Conservation (phyloP, 1,140 invertebrate genomes). For the Bicyclus anynana region DNA sequence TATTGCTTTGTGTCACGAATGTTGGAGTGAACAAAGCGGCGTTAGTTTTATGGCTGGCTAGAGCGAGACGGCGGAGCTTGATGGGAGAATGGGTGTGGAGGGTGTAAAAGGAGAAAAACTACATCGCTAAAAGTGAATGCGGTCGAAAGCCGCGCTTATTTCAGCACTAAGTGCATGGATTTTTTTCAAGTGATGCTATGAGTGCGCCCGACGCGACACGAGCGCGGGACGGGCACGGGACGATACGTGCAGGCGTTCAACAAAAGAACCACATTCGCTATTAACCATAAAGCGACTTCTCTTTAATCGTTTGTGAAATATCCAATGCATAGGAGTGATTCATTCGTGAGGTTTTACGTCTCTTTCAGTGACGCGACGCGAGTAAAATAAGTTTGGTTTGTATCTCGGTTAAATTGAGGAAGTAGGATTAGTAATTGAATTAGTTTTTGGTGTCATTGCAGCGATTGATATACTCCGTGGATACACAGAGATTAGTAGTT, state of each 20-base stretch:
- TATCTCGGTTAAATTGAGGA: too few species aligned
- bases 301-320: constrained; percentile 7
- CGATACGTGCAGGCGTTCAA: constrained; percentile 15
- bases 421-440: neutral
- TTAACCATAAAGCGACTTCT: constrained; percentile 18
- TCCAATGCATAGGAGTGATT: neutral
- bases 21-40: constrained; percentile 62
- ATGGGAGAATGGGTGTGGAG: constrained; percentile 67
- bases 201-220: constrained; percentile 39
- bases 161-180: constrained; percentile 74
- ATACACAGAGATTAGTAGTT: too few species aligned
- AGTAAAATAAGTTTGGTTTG: too few species aligned
- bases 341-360: too few species aligned
- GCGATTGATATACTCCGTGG: too few species aligned
- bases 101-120: constrained; percentile 75
- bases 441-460: constrained; percentile 28
- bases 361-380: too few species aligned
- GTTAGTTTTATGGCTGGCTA: constrained; percentile 41
- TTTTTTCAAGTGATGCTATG: constrained; percentile 70
- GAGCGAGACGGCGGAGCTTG: constrained; percentile 55
- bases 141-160: constrained; percentile 75
- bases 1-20: constrained; percentile 77
- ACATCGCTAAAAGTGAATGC: constrained; percentile 76
- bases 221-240: constrained; percentile 17
- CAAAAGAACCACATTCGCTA: constrained; percentile 18